Conservation (phyloP, 2,797 vertebrate genomes). For the Cynodonichthys magdalenae region DNA sequence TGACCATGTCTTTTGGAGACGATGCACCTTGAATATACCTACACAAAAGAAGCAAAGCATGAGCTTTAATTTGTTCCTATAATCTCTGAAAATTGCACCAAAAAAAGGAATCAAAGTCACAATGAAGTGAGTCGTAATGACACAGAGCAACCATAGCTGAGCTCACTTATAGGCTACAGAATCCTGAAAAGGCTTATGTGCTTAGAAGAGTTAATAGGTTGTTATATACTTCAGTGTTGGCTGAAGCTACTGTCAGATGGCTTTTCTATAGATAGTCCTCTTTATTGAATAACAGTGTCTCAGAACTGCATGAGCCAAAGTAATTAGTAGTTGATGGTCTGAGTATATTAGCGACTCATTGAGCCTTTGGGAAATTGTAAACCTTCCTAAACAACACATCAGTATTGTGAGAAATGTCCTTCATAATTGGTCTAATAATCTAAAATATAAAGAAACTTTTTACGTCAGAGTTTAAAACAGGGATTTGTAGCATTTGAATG, state of each 20-base stretch:
- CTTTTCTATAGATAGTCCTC: conserved; percentile 47
- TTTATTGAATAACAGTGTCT: conserved; percentile 59
- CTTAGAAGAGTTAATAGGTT: conserved; percentile 76
- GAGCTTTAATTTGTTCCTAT: conserved; percentile 49
- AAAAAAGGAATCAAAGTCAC: conserved; percentile 45
- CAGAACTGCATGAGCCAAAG: conserved; percentile 48
- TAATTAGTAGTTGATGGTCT: conserved; percentile 58
- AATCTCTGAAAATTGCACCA: conserved; percentile 49
- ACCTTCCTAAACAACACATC: conserved; percentile 17
- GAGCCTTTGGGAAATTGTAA: conserved; percentile 17
- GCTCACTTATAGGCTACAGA: conserved; percentile 68
- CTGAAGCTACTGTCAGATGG: conserved; percentile 50
- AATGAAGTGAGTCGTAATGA: conserved; percentile 61
- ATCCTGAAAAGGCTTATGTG: conserved; percentile 71
- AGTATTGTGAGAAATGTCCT: background rate
- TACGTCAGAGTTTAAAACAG: too few species aligned
- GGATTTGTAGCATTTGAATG: too few species aligned
- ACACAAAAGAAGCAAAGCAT: conserved; percentile 58
- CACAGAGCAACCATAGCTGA: conserved; percentile 55
- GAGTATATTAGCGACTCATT: conserved; percentile 56
- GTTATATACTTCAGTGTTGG: conserved; percentile 59
- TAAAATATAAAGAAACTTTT: background rate
- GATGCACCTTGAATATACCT: conserved; percentile 99
- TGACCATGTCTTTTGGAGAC: conserved; percentile 99
- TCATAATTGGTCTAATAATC: conserved; percentile 1